Base-by-base conservation (phyloP, 2,797 vertebrate genomes). In the Dendrocincla fuliginosa region DNA sequence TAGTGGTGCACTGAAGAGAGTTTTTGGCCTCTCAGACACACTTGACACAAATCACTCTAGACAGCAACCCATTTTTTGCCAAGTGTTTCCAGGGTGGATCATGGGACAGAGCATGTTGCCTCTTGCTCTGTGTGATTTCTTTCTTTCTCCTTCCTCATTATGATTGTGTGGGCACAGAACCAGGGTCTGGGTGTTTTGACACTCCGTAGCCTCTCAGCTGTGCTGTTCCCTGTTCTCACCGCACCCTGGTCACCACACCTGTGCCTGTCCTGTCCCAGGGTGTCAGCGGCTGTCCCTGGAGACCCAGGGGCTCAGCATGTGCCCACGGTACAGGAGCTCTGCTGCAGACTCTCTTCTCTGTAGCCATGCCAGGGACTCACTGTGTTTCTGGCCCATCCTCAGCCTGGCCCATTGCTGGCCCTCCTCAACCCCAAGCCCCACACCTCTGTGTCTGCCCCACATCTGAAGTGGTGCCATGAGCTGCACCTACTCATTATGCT, bases 311-410 rank as follows among this genome's bases (percentile, higher is more conserved):
- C 59, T 35, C 75, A 16, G 46, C 49, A 8, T 7, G 27, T 3
- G 5, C 42, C 65, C 1, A 0, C 11, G 65, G 27, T 27, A 67
- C 42, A 44, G n/a, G 11, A 39, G 5, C 0, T 0, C 42, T 85
- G 75, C 59, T 2, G 7, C 28, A 25, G 6, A 22, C 37, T 2
- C 6, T 16, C 28, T 56, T 30, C 64, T 89, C 78, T 67, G 81
- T 8, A 74, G 47, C 56, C 3, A 0, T 60, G 75, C 56, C 61
- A 53, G 39, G 37, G n/a, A 47, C 61, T 55, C 0, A 0, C 50
- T 83, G 4, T 10, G 2, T 16, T 86, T 71, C 61, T 86, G 65
- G 30, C 46, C 53, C 33, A 5, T 39, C 30, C 53, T 41, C 20
- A 61, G 19, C 39, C 39, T 32, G 28, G 19, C 30, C 28, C 9